A percentile compares a stretch with the other conserved stretches of the same genome.
Evolutionary conservation across 1,140 invertebrate genomes (phyloP).

Genomic region (Pteromalus puparum): DNA sequence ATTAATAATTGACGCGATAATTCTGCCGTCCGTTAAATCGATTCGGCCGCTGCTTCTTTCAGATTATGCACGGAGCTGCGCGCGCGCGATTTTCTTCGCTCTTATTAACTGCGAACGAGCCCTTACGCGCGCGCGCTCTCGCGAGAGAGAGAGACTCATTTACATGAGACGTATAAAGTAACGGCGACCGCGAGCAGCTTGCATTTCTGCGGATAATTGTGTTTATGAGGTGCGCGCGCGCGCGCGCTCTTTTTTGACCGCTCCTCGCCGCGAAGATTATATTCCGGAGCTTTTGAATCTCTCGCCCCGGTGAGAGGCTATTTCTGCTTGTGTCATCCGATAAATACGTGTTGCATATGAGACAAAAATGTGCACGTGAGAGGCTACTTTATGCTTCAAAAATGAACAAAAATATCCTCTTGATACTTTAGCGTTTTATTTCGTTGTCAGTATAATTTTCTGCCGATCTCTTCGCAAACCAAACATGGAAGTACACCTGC

Average conservation of each 20-base stretch:
- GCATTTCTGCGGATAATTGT: conserved; percentile 52
- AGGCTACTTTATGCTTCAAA: neutral
- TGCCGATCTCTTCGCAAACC: neutral
- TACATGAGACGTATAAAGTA: conserved; percentile 52
- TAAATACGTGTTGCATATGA: conserved; percentile 12
- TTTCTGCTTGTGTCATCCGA: conserved; percentile 13
- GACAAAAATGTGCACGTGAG: neutral
- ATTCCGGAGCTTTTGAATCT: conserved; percentile 40
- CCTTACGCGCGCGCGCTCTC: conserved; percentile 16
- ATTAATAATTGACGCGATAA: conserved; percentile 63
- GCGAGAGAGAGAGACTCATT: conserved; percentile 38
- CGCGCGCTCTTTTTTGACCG: neutral
- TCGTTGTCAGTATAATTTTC: neutral
- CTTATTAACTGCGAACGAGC: conserved; percentile 52
- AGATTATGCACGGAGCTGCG: conserved; percentile 40
- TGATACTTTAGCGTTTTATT: neutral
- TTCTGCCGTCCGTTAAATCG: conserved; percentile 56
- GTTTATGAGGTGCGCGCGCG: conserved; percentile 48
- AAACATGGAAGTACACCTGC: neutral
- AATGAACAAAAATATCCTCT: neutral
- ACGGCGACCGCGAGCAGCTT: conserved; percentile 21
- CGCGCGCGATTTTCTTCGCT: conserved; percentile 49
- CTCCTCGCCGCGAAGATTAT: conserved; percentile 32
- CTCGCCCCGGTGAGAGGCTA: neutral
- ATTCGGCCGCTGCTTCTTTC: conserved; percentile 30